Percentiles rank a stretch among this genome's conserved stretches.
phyloP scores from a whole-genome alignment of 2,113 vertebrate genomes.

The Edolisoma coerulescens region DNA sequence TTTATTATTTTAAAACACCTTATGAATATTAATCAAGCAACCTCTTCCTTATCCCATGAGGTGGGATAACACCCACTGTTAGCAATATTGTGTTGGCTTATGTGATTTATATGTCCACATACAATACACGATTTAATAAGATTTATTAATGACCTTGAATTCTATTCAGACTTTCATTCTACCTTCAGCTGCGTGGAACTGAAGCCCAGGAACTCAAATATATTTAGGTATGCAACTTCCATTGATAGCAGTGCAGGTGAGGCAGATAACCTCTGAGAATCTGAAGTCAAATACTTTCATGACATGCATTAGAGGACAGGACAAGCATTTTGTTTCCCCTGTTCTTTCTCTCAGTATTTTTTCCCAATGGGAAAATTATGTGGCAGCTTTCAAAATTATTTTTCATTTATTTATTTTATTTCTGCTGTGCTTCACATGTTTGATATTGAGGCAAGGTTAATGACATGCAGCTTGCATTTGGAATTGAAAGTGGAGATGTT shows the following conservation, averaged over 20 bases:
- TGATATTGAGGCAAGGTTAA: conserved; percentile 56
- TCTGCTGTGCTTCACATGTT: not conserved
- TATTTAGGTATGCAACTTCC: not conserved
- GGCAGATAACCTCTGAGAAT: not conserved
- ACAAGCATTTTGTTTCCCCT: not conserved
- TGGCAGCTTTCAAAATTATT: not conserved
- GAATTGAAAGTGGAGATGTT: conserved; percentile 2
- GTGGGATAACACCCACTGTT: not conserved
- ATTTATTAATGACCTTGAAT: not conserved
- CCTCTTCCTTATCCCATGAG: not conserved
- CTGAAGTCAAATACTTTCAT: not conserved
- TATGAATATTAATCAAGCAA: not conserved
- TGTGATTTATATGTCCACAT: not conserved
- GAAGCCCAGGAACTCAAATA: not conserved
- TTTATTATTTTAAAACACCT: not conserved
- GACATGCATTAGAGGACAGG: not conserved
- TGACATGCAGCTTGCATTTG: conserved; percentile 9
- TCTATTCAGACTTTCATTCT: not conserved
- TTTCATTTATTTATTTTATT: conserved; percentile 32
- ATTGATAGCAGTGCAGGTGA: not conserved
- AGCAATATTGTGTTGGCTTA: not conserved
- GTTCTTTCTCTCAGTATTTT: not conserved
- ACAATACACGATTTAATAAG: not conserved
- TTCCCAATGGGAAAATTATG: not conserved
- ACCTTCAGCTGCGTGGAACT: not conserved